Percentiles rank a stretch among this genome's conserved stretches.
These are phyloP conservation scores for Cotesia glomerata DNA, from an alignment of 1,140 invertebrate genomes.

Conservation along the genomic window DNA sequence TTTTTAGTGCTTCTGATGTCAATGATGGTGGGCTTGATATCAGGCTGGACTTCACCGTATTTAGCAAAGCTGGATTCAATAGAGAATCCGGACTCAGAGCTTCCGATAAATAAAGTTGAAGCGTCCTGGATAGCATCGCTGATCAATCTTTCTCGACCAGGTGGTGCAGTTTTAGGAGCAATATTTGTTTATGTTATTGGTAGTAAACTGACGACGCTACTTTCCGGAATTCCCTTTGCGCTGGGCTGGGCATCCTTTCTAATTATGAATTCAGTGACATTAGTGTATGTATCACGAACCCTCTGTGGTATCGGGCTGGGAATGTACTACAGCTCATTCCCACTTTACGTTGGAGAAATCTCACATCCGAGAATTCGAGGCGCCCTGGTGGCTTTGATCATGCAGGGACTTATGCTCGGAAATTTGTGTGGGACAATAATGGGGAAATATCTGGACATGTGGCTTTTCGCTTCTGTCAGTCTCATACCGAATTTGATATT, in stretches of 20 bases:
- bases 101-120: conserved; percentile 66
- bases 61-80: conserved; percentile 56
- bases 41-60: conserved; percentile 69
- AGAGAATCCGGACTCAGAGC: conserved; percentile 54
- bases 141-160: conserved; percentile 59
- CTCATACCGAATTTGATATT: conserved; percentile 65
- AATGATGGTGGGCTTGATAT: conserved; percentile 49
- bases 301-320: conserved; percentile 70
- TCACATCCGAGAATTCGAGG: conserved; percentile 71
- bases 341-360: conserved; percentile 73
- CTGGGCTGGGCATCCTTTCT: conserved; percentile 71
- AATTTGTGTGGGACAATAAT: conserved; percentile 73
- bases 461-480: conserved; percentile 66
- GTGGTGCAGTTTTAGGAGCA: conserved; percentile 53
- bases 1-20: conserved; percentile 51
- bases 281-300: conserved; percentile 64
- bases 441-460: conserved; percentile 67
- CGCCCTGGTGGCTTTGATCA: conserved; percentile 68
- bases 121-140: conserved; percentile 71
- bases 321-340: conserved; percentile 69
- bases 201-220: conserved; percentile 69
- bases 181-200: conserved; percentile 64
- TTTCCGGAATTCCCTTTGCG: conserved; percentile 68
- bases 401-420: conserved; percentile 61
- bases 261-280: conserved; percentile 58